Evolutionary conservation across 2,113 vertebrate genomes (phyloP), one percentile per base, ranked within the genome.

Genomic region (Erpornis zantholeuca): DNA sequence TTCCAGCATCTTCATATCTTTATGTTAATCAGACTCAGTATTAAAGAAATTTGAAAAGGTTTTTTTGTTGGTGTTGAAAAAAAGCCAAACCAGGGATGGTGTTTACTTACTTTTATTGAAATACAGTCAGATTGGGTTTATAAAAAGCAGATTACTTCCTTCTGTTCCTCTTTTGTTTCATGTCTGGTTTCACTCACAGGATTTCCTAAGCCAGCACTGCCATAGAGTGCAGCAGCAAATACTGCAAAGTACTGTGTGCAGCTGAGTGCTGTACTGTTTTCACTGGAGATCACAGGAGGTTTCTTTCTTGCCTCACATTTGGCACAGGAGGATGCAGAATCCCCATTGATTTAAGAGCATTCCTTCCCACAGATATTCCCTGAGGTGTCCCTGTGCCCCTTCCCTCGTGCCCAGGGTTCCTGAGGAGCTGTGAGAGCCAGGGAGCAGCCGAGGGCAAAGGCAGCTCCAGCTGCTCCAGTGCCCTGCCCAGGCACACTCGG

Each of bases 101-200:
- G 20, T 57, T 93, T 60, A 23, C 64, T 89, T 80, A 35, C 8
- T 56, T 79, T n/a, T 38, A 35, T 40, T 40, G 69, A 61, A 77
- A 49, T 36, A 16, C 63, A 61, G n/a, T 68, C 72, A 57, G 84
- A 35, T 33, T 65, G 29, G 11, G 45, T 81, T 91, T 94, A 35
- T 44, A 45, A 61, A 50, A 81, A 82, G 72, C 28, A 78, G 47
- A 59, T 89, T n/a, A 52, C 14, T 84, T 64, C 84, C 64, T 78
- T 93, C 77, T 91, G 84, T 91, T 83, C 56, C 45, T 86, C 90
- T 84, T 81, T 81, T 86, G 54, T 72, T 96, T 84, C 36, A 11
- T 19, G 60, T 70, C 64, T 77, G 29, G 29, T 84, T 86, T 81
- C 45, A 40, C 36, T 89, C 22, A 7, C 35, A 44, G 64, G 23